A percentile compares a stretch with the other conserved stretches of the same genome.
Evolutionary conservation across 2,113 vertebrate species (phyloP).

Genomic region (Azemiops feae): DNA sequence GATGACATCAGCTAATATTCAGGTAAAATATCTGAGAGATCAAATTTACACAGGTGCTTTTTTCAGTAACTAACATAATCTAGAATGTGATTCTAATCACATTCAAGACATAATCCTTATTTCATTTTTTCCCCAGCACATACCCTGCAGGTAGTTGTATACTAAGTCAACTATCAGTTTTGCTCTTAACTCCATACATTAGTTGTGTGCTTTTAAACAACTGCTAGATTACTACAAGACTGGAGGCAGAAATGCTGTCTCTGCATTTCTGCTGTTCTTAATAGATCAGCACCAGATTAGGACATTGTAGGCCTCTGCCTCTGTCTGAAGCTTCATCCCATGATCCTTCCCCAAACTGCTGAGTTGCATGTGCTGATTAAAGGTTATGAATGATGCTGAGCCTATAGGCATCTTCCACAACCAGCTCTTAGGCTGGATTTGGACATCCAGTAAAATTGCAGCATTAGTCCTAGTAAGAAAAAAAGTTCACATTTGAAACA

Average conservation of each 20-base stretch:
- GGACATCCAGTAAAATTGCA: background rate
- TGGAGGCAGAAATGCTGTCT: background rate
- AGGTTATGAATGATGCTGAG: background rate
- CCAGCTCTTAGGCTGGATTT: no score
- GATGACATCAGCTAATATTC: background rate
- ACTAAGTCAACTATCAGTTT: background rate
- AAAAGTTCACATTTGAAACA: background rate
- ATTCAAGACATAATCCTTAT: background rate
- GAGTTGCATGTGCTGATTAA: background rate
- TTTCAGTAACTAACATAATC: background rate
- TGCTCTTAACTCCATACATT: background rate
- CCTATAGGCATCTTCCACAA: background rate
- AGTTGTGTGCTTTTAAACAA: background rate
- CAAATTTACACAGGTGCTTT: background rate
- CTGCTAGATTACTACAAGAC: background rate
- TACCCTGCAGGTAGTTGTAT: background rate
- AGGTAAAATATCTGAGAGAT: background rate
- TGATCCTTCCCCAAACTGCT: background rate
- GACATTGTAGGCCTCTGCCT: background rate
- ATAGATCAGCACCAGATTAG: background rate
- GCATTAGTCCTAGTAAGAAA: background rate
- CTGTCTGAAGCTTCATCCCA: background rate
- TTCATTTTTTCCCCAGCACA: background rate
- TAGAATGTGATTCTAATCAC: background rate
- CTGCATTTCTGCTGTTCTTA: background rate